Conservation (phyloP, 2,888 invertebrate genomes). For the Lobophora halterata region DNA sequence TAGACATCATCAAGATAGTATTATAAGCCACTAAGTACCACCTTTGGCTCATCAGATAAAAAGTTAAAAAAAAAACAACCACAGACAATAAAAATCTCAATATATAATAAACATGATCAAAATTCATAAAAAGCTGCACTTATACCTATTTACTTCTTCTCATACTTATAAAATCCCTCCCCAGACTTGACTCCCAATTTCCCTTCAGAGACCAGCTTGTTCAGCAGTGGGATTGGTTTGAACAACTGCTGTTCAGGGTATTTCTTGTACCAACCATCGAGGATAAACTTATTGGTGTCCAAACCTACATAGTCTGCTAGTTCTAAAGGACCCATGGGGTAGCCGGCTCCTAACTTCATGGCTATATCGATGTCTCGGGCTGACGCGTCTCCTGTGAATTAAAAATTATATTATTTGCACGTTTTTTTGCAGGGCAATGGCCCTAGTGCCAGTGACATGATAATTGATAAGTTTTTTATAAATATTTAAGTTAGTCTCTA, state of each 20-base stretch:
- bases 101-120: conserved; percentile 9
- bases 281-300: conserved; percentile 88
- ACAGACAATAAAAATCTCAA: conserved; percentile 5
- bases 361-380: conserved; percentile 90
- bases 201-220: conserved; percentile 87
- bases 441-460: too few species aligned
- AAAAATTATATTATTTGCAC: conserved; percentile 1
- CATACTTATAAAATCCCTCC: conserved; percentile 91
- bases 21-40: too few species aligned
- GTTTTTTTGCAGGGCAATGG: too few species aligned
- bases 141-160: conserved; percentile 53
- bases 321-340: conserved; percentile 95
- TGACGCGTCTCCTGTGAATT: conserved; percentile 81
- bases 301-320: conserved; percentile 92
- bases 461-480: too few species aligned
- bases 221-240: conserved; percentile 59
- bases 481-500: too few species aligned
- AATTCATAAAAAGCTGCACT: conserved; percentile 11
- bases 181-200: conserved; percentile 90
- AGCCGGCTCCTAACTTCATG: conserved; percentile 92
- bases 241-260: conserved; percentile 39
- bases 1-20: too few species aligned
- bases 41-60: too few species aligned
- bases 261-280: conserved; percentile 90
- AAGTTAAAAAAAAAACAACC: conserved; percentile 3